phyloP scores from a whole-genome alignment of 1,140 invertebrate genomes.

The Drosophila grimshawi region DNA sequence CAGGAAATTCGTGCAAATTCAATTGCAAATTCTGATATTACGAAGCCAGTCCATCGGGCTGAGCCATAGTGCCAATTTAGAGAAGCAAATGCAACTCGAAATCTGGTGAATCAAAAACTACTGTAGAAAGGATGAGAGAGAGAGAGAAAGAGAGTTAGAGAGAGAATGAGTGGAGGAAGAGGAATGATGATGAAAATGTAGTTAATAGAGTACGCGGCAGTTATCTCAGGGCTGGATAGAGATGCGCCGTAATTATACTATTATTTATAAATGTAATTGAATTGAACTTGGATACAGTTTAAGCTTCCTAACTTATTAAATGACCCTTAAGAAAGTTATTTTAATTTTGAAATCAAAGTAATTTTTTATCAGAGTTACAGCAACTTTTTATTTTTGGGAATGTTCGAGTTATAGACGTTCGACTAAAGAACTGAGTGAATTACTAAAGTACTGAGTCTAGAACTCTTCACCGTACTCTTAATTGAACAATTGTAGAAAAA shows the following conservation, averaged over 20 bases:
- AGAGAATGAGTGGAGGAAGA: background rate
- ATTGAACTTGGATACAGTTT: no score
- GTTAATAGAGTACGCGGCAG: background rate
- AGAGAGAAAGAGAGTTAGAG: background rate
- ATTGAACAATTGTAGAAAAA: background rate
- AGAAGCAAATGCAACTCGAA: conserved; percentile 20
- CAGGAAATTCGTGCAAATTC: conserved; percentile 22
- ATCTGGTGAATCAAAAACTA: conserved; percentile 7
- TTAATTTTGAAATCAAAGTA: no score
- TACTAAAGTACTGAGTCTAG: no score
- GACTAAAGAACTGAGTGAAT: no score
- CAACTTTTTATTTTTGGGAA: no score
- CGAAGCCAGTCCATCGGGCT: background rate
- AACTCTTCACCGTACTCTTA: no score
- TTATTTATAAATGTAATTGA: no score
- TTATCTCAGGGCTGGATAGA: background rate
- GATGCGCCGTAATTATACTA: background rate
- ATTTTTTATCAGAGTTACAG: no score
- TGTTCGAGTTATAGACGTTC: no score
- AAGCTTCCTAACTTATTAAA: background rate
- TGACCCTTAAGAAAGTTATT: background rate
- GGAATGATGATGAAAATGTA: background rate
- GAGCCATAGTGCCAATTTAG: conserved; percentile 12
- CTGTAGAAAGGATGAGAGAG: background rate
- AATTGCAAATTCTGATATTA: conserved; percentile 37